Base-by-base conservation (phyloP, 37 sponge, comb jelly and placozoan genomes). In the Beroe forskalii region DNA sequence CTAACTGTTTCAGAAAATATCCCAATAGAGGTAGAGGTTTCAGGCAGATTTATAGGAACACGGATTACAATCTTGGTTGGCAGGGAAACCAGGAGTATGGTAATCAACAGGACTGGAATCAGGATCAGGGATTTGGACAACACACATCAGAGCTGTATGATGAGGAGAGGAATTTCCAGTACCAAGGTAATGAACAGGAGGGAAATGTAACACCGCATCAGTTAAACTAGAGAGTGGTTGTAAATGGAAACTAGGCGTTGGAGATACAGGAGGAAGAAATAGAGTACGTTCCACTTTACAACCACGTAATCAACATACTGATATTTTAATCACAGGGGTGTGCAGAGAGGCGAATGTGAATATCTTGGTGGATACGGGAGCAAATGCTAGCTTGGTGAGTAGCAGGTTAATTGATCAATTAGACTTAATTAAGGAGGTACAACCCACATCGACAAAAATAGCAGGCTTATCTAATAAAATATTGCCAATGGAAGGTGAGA, bases 191-290 rank as follows among this genome's bases (percentile, higher is more conserved):
- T n/a, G n/a, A n/a, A n/a, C n/a, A n/a, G n/a, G n/a, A n/a, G n/a
- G n/a, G n/a, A n/a, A n/a, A n/a, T n/a, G n/a, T n/a, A n/a, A n/a
- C n/a, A n/a, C n/a, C n/a, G n/a, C n/a, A n/a, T n/a, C n/a, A n/a
- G n/a, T 72, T 72, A 72, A 72, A 72, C 75, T 72, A 72, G 39
- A 72, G 30, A 72, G 37, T 6, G 75, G 40, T 72, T 72, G 75
- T 72, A 39, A 63, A 20, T 63, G 20, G 28, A 3, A 24, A 28
- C 66, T 28, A 23, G 9, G 4, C 66, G 25, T 28, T 3, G 66
- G 17, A 55, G 17, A 55, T 55, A 55, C 17, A 19, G 60, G 14
- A 9, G 9, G 4, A 28, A 63, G n/a, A 4, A 63, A 63, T 3
- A 20, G 2, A 28, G 25, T 4, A n/a, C n/a, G n/a, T n/a, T n/a